Conservation (phyloP, 1,140 invertebrate species). For the Lepidurus packardi region DNA sequence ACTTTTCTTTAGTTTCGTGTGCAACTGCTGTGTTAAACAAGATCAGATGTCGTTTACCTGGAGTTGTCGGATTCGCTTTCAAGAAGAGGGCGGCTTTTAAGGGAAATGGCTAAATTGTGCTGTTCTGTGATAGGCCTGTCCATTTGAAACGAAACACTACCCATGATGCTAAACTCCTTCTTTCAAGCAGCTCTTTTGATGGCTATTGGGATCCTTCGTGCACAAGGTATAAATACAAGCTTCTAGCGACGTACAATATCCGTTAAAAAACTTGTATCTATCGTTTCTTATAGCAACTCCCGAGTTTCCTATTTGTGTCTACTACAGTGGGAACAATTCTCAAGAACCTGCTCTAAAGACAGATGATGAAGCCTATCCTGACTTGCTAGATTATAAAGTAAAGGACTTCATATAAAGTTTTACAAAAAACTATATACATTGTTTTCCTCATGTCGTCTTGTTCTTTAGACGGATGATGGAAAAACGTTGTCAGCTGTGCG, state of each 20-base stretch:
- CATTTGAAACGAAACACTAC: neutral
- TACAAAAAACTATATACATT: neutral
- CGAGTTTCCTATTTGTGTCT: slow-evolving; percentile 1
- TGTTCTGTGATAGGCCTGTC: neutral
- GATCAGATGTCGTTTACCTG: neutral
- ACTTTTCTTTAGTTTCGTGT: neutral
- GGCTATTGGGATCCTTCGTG: neutral
- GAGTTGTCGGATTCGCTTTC: neutral
- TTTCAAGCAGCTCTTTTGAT: neutral
- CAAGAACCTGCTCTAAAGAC: slow-evolving; percentile 13
- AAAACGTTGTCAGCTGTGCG: neutral
- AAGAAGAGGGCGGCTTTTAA: neutral
- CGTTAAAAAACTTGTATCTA: neutral
- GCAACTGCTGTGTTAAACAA: neutral
- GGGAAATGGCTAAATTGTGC: slow-evolving; percentile 1
- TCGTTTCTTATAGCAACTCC: neutral
- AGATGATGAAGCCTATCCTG: neutral
- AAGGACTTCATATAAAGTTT: neutral
- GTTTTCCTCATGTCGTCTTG: neutral
- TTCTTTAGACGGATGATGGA: neutral
- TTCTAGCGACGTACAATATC: neutral
- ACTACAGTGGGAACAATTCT: neutral
- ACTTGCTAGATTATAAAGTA: slow-evolving; percentile 10
- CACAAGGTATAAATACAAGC: neutral
- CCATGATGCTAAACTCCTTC: neutral